Evolutionary conservation across 2,113 vertebrate species (phyloP).

Genomic region (Saccopteryx leptura): DNA sequence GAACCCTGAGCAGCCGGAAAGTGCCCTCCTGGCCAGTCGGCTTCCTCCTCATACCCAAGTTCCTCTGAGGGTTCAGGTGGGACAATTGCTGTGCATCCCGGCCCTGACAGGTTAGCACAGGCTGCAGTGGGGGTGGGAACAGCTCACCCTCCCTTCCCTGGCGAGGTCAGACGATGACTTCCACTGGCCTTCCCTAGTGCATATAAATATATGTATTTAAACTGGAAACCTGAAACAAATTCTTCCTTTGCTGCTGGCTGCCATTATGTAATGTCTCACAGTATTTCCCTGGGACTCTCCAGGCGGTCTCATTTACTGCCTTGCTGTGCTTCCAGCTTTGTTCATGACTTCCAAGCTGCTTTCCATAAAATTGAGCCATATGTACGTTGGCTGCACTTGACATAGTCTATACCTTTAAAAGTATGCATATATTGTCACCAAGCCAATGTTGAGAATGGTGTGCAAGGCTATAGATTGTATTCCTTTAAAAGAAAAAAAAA

Average conservation of each 20-base stretch:
- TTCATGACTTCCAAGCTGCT: constrained; percentile 74
- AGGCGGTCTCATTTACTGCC: constrained; percentile 61
- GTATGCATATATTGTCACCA: background rate
- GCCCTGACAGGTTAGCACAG: background rate
- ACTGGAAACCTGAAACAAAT: constrained; percentile 58
- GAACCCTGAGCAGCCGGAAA: background rate
- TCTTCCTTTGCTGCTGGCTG: constrained; percentile 43
- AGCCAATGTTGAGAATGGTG: background rate
- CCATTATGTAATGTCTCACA: constrained; percentile 70
- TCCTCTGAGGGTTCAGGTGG: too few relatives aligned
- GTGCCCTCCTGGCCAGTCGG: accelerated
- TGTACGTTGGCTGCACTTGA: background rate
- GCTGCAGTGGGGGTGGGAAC: accelerated
- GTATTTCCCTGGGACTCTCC: constrained; percentile 47
- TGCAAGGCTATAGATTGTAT: background rate
- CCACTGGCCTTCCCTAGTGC: background rate
- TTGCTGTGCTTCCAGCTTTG: constrained; percentile 58
- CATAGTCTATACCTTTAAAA: constrained; percentile 21
- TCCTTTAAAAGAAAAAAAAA: background rate
- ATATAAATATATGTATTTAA: background rate
- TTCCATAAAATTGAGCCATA: constrained; percentile 62
- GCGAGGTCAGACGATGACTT: background rate
- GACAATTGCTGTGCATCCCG: background rate
- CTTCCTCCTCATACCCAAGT: background rate
- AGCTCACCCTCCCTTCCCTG: background rate